Percentiles rank a stretch among this genome's conserved stretches.
Conservation (phyloP, 2,888 invertebrate species). For the Bursaphelenchus okinawaensis region DNA sequence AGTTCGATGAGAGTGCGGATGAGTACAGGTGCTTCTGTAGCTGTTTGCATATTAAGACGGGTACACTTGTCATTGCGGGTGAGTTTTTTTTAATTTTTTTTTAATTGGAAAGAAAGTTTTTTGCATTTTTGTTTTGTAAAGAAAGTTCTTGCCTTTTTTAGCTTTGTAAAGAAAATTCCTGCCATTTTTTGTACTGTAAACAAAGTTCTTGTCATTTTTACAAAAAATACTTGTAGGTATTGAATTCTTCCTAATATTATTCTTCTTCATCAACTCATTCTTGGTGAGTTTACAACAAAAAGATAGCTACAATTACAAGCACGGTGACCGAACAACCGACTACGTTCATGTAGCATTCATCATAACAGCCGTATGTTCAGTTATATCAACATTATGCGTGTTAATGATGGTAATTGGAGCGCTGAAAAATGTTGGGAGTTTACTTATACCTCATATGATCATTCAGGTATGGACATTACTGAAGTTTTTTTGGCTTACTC, state of each 20-base stretch:
- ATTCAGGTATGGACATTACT: no score
- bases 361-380: conserved; percentile 29
- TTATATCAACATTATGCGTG: conserved; percentile 37
- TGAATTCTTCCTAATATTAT: conserved; percentile 44
- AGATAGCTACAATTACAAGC: conserved; percentile 23
- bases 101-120: no score
- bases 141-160: no score
- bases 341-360: conserved; percentile 31
- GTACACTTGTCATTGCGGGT: conserved; percentile 46
- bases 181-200: no score
- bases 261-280: conserved; percentile 52
- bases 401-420: conserved; percentile 46
- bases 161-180: no score
- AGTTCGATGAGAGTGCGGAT: conserved; percentile 54
- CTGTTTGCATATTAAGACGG: conserved; percentile 56
- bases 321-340: conserved; percentile 14
- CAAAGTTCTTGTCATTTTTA: no score
- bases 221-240: conserved; percentile 31
- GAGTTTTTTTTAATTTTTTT: neutral
- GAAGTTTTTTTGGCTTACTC: no score
- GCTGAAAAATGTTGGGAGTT: conserved; percentile 41
- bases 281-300: conserved; percentile 54
- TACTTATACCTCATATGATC: conserved; percentile 53
- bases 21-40: conserved; percentile 55
- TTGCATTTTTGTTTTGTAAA: no score